Evolutionary conservation across 2,797 vertebrate species (phyloP), one percentile per base, ranked within the genome.

Genomic region (Propithecus perrieri): DNA sequence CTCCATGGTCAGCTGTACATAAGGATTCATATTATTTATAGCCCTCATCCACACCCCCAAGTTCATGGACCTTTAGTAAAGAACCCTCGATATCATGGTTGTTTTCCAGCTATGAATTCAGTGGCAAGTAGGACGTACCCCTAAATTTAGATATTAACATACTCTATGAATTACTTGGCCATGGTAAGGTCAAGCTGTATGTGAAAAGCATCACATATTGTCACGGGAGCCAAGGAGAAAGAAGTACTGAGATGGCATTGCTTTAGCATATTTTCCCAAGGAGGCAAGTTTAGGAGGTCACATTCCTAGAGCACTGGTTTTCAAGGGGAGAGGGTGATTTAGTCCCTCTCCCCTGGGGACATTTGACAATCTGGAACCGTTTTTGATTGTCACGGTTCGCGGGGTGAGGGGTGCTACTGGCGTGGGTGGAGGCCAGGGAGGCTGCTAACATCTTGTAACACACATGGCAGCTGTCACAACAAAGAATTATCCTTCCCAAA

Each of bases 311-410:
- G 43, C 46, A 35, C 33, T 72, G 76, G n/a, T 55, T 90, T 65
- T 85, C 46, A 33, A 46, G 20, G 65, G 43, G 28, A 43, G 28
- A 50, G 15, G 20, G 14, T 43, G 26, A 0, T 76, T 4, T 50
- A 85, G 38, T 33, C 0, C 0, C 11, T 0, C 22, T 5, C 4
- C 14, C 2, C 0, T 33, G 3, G 18, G 24, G 69, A 28, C 67
- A 89, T 33, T 22, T 59, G 75, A 15, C 20, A 78, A 4, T 74
- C 33, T 72, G 53, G n/a, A 91, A 59, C 78, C 13, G 38, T 2
- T 76, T 92, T 71, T 59, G 67, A 59, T 92, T 84, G n/a, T 84
- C 46, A 76, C 50, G n/a, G 7, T 74, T 69, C 17, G 13, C 53
- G 18, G 33, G 7, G 61, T 65, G 7, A 26, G 18, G 30, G 50